phyloP scores from a whole-genome alignment of 1,140 invertebrate genomes.

The Nasonia giraulti region DNA sequence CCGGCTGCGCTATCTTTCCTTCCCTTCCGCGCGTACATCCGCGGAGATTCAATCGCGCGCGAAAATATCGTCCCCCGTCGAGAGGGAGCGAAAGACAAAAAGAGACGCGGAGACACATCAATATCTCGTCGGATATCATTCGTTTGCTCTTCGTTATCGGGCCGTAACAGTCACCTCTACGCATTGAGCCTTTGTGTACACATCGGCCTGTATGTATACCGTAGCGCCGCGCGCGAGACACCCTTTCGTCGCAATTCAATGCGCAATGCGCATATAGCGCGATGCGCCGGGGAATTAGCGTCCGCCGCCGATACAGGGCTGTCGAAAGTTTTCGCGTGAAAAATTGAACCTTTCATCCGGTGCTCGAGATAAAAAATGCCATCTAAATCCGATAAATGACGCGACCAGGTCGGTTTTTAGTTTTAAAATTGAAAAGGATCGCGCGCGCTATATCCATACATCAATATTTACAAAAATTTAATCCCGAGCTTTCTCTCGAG shows the following conservation, averaged over 20 bases:
- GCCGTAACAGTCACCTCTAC: background rate
- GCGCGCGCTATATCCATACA: no score
- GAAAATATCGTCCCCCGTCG: conserved; percentile 33
- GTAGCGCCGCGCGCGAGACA: background rate
- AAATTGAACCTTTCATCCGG: background rate
- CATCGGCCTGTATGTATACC: background rate
- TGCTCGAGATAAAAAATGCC: background rate
- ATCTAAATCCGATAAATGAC: no score
- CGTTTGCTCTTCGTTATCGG: conserved; percentile 60
- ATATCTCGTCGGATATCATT: conserved; percentile 60
- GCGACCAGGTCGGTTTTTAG: no score
- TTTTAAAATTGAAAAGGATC: no score
- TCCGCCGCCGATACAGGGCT: background rate
- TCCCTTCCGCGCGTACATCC: conserved; percentile 1
- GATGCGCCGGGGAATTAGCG: background rate
- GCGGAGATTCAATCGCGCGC: conserved; percentile 42
- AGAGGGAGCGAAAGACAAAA: conserved; percentile 2
- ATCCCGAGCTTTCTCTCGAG: no score
- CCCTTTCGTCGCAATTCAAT: conserved; percentile 21
- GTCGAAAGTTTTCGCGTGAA: background rate
- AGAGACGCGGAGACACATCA: conserved; percentile 50
- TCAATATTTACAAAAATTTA: no score
- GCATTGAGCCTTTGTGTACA: background rate
- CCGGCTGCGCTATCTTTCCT: conserved; percentile 10
- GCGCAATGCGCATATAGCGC: background rate